phyloP scores from a whole-genome alignment of 2,797 vertebrate species.

The Tokudaia tokunoshimensis region DNA sequence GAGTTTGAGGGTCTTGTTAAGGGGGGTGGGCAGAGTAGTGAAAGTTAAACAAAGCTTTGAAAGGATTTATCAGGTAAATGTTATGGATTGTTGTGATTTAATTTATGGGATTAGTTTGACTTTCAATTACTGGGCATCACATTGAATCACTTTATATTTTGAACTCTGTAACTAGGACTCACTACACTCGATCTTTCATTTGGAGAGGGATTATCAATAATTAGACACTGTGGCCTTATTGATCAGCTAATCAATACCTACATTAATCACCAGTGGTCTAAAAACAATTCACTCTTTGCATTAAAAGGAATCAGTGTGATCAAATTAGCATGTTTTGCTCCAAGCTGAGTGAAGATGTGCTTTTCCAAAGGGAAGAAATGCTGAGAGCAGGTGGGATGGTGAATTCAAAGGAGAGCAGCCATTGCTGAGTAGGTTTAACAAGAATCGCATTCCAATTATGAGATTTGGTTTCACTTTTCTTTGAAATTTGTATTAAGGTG shows the following conservation, averaged over 20 bases:
- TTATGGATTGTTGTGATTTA: conserved; percentile 91
- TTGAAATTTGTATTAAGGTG: background rate
- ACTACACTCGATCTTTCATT: conserved; percentile 91
- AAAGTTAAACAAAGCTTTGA: conserved; percentile 89
- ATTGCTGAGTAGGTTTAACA: background rate
- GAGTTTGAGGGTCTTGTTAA: conserved; percentile 47
- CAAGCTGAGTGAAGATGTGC: conserved; percentile 40
- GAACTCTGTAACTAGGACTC: conserved; percentile 88
- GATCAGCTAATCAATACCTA: conserved; percentile 89
- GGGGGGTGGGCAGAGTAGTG: conserved; percentile 61
- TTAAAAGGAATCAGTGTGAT: conserved; percentile 83
- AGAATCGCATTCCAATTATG: background rate
- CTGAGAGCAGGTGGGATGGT: background rate
- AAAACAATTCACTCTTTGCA: conserved; percentile 89
- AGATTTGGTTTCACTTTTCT: background rate
- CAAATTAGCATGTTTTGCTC: conserved; percentile 86
- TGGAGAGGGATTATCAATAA: conserved; percentile 92
- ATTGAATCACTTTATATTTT: conserved; percentile 90
- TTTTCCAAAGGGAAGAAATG: conserved; percentile 55
- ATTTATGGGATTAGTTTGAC: conserved; percentile 92
- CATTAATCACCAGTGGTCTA: conserved; percentile 90
- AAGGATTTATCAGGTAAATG: conserved; percentile 90
- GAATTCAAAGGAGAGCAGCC: background rate
- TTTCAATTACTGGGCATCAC: conserved; percentile 91
- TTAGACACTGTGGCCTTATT: conserved; percentile 91